Base-by-base conservation (phyloP, 2,888 invertebrate genomes). In the Drosophila setosimentum region DNA sequence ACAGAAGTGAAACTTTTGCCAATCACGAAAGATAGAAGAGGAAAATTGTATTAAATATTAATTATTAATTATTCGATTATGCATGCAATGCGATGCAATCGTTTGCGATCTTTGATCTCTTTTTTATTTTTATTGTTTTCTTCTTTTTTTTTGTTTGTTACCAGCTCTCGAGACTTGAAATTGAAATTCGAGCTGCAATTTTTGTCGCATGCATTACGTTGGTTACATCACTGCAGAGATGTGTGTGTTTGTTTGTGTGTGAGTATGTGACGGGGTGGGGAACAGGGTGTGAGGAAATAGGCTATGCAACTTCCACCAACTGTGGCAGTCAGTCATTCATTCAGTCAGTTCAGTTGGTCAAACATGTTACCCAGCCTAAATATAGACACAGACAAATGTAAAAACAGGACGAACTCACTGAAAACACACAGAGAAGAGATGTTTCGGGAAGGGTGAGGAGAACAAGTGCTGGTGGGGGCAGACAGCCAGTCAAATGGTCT, bases 301-400 rank as follows among this genome's bases (percentile, higher is more conserved):
- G 50, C 66, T 67, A 77, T 80, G 70, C 72, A 77, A 71, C 73
- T 61, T 66, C 67, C 74, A 78, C 67, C 87, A 90, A 86, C 80
- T 78, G 76, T 80, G 81, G 87, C 84, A 87, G 89, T 90, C 90
- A 87, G 88, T 88, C 90, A 88, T 76, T 89, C 86, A 89, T 76
- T 89, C 83, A 89, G 83, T 89, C 88, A 89, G 82, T 86, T 89
- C 87, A 88, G 88, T 86, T 87, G 87, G 90, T 88, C 90, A 89
- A 87, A 77, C 88, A 83, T 84, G 88, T 78, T 82, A 54, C 64
- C 78, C 78, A 81, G 70, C 75, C 89, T 85, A 85, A 89, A 85
- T 89, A 87, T 85, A 84, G 84, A 76, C 73, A 76, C 73, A 68
- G 80, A 77, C 86, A 84, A 87, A 81, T 84, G 72, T 63, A 73